Evolutionary conservation across 2,797 vertebrate genomes (phyloP), one percentile per base, ranked within the genome.

Genomic region (Cephalopachus bancanus): DNA sequence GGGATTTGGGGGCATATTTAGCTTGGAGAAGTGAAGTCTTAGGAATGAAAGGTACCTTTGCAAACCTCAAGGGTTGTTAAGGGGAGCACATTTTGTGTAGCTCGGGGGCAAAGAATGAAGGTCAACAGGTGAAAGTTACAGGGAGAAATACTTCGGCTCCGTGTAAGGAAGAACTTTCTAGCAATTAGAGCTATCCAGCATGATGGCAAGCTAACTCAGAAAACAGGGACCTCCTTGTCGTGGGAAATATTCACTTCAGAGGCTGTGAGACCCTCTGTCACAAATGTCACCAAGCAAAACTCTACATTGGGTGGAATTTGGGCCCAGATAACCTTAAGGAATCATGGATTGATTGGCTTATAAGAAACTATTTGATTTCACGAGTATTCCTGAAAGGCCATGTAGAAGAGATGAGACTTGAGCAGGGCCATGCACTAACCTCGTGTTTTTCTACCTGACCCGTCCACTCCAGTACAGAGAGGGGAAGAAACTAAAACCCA

Each of bases 401-500:
- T 65, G 53, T 15, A 78, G 22, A 65, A 16, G 69, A 90, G 16
- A 20, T 44, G 30, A 53, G 24, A 55, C 7, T 5, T 28, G 62
- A 67, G 20, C 5, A 15, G 26, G 24, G 22, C 69, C 57, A 15
- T 14, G 0, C 0, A 5, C 85, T 96, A 28, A 95, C 84, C 30
- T 60, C 0, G 0, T 17, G 9, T 67, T 76, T 96, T 78, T 69
- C 55, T 51, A 64, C 81, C 78, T 1, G 3, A 26, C 67, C 2
- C 75, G 24, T 49, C 16, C n/a, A 80, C 14, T 53, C n/a, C 97
- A 99, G 99, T 99, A 99, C 97, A 99, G 99, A 98, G 99, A 99
- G 65, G 99, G 99, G 15, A 99, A 99, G 98, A 99, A 99, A 86
- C 97, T 99, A 74, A 99, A 99, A 91, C 99, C 99, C 12, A 99